Conservation (phyloP, 2,888 invertebrate genomes). For the Buathra laborator region DNA sequence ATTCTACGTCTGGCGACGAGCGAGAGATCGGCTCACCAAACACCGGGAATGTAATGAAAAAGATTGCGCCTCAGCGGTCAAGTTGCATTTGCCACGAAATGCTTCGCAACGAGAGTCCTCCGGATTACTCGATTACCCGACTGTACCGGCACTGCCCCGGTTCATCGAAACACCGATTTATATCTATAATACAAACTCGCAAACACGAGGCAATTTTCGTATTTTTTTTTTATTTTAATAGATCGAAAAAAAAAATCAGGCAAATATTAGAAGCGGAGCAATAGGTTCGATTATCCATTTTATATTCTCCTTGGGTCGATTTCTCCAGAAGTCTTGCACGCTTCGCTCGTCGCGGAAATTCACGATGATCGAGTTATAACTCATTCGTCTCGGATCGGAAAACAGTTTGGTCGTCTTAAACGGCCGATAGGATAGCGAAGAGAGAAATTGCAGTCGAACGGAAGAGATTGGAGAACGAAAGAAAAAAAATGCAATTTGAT, state of each 20-base stretch:
- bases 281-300: conserved; percentile 6
- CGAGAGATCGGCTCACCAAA: conserved; percentile 46
- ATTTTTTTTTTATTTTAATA: not conserved
- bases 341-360: conserved; percentile 42
- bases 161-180: not conserved
- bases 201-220: not conserved
- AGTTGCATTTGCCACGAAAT: not conserved
- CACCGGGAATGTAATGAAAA: not conserved
- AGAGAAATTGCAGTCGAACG: not conserved
- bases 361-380: conserved; percentile 11
- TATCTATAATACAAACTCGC: not conserved
- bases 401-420: not conserved
- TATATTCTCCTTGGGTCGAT: conserved; percentile 3
- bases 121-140: not conserved
- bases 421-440: not conserved
- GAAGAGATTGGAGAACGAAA: not conserved
- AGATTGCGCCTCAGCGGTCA: not conserved
- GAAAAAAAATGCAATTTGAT: too few species aligned
- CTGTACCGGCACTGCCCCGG: not conserved
- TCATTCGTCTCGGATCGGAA: conserved; percentile 21
- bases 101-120: not conserved
- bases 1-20: conserved; percentile 35
- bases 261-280: not conserved
- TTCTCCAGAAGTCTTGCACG: conserved; percentile 47
- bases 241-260: not conserved